phyloP scores from a whole-genome alignment of 2,797 vertebrate species.

The Potorous gilbertii region DNA sequence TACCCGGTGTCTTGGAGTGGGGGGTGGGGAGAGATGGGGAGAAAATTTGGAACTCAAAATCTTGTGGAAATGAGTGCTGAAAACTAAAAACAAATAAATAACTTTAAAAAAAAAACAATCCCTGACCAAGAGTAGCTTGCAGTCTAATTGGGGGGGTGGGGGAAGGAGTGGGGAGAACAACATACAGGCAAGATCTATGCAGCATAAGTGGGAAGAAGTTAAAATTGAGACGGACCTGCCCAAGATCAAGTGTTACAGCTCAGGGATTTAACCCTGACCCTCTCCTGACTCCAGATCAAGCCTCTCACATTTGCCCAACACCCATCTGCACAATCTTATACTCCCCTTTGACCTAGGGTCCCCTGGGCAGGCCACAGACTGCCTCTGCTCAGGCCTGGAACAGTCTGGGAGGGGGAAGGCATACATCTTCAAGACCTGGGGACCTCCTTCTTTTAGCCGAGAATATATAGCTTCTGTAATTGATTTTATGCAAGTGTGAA shows the following conservation, averaged over 20 bases:
- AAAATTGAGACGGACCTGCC: neutral
- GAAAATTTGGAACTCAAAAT: too few species aligned
- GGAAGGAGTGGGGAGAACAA: too few species aligned
- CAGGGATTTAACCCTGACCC: too few species aligned
- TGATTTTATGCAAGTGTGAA: neutral
- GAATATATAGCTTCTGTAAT: neutral
- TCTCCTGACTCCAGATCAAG: neutral
- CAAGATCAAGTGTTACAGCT: neutral
- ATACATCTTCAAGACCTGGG: neutral
- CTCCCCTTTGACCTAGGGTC: neutral
- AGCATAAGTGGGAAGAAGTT: neutral
- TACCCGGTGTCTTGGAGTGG: too few species aligned
- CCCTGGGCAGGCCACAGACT: neutral
- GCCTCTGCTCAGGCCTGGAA: neutral
- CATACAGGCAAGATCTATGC: neutral
- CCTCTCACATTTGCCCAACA: neutral
- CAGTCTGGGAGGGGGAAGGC: neutral
- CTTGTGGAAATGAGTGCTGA: too few species aligned
- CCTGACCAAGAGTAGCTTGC: neutral
- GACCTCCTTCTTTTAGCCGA: neutral
- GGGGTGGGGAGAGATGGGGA: too few species aligned
- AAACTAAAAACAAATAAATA: too few species aligned
- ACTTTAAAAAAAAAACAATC: neutral
- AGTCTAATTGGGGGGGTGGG: neutral
- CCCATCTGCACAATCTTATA: neutral